Percentiles rank a stretch among this genome's conserved stretches.
Evolutionary conservation across 2,113 vertebrate species (phyloP).

Genomic region (Sceloporus undulatus): DNA sequence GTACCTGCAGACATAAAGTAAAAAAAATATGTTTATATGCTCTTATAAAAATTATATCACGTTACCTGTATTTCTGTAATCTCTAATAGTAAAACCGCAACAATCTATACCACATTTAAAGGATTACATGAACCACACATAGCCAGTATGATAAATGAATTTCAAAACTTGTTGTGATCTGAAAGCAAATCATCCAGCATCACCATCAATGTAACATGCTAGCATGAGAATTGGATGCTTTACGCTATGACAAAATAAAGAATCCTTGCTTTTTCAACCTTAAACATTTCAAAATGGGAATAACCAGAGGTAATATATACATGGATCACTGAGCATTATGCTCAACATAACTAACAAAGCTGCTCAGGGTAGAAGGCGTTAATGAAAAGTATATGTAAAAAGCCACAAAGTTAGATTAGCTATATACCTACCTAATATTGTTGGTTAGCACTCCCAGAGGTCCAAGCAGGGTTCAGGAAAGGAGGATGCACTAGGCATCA

Average conservation of each 20-base stretch:
- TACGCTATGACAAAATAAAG: not conserved
- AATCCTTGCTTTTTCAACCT: not conserved
- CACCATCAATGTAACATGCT: not conserved
- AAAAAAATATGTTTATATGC: not conserved
- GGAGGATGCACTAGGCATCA: too few species aligned
- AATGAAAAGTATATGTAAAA: not conserved
- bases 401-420: not conserved
- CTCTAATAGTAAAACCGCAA: not conserved
- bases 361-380: not conserved
- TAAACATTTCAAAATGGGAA: constrained; percentile 2
- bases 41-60: not conserved
- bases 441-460: not conserved
- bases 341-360: not conserved
- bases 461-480: not conserved
- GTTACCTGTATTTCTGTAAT: not conserved
- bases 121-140: not conserved
- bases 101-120: not conserved
- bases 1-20: not conserved
- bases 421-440: not conserved
- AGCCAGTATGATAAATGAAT: not conserved
- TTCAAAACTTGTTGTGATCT: constrained; percentile 4
- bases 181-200: not conserved
- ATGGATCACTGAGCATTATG: not conserved
- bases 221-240: not conserved
- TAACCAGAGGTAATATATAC: not conserved